Conservation (phyloP, 2,113 vertebrate species). For the Albula glossodonta region DNA sequence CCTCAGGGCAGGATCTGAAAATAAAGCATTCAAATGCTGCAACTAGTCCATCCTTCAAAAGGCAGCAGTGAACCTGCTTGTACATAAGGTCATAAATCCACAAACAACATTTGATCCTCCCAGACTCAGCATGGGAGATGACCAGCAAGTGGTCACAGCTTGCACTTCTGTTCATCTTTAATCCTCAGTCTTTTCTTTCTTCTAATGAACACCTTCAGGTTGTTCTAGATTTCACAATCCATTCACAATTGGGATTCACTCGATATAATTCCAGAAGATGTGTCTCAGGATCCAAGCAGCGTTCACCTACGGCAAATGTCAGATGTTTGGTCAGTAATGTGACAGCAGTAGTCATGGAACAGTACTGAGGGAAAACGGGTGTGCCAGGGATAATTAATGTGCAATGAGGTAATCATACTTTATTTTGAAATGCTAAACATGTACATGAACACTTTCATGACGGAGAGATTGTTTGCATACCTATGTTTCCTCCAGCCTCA, state of each 20-base stretch:
- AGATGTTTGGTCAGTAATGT: background rate
- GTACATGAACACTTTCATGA: background rate
- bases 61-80: background rate
- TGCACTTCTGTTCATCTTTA: background rate
- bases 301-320: constrained; percentile 75
- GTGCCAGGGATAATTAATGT: background rate
- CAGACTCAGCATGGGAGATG: background rate
- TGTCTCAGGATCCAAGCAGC: constrained; percentile 87
- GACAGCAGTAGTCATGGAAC: background rate
- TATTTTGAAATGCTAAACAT: background rate
- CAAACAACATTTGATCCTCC: background rate
- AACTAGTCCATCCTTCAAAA: background rate
- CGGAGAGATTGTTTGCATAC: constrained; percentile 51
- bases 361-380: background rate
- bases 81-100: background rate
- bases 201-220: constrained; percentile 54
- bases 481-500: constrained; percentile 89
- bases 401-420: background rate
- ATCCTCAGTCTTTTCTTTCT: background rate
- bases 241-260: constrained; percentile 88
- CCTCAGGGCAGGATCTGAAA: background rate
- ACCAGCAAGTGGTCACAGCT: constrained; percentile 7
- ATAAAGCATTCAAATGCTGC: background rate
- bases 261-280: constrained; percentile 84
- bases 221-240: constrained; percentile 85